These are phyloP conservation scores for Sylvietta virens DNA, from an alignment of 2,113 vertebrate genomes.

Conservation along the genomic window DNA sequence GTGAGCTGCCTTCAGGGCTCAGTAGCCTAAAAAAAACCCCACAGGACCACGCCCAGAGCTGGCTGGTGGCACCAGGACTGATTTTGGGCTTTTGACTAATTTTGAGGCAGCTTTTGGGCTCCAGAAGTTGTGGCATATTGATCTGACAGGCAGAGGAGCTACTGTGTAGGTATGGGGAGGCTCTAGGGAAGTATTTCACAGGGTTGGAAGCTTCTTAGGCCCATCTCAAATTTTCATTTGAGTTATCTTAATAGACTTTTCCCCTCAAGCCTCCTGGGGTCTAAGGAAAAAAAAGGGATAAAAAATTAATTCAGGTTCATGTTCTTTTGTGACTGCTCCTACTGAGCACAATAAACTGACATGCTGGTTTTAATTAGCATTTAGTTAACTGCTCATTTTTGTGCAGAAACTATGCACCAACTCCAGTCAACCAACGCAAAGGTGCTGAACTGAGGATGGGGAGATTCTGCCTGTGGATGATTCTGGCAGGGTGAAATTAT, in stretches of 20 bases:
- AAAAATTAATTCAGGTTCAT: conserved; percentile 54
- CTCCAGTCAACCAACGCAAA: background rate
- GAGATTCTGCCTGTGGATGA: background rate
- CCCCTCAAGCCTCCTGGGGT: background rate
- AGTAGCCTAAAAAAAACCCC: background rate
- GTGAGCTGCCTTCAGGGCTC: background rate
- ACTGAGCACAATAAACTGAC: conserved; percentile 50
- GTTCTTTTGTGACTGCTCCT: conserved; percentile 53
- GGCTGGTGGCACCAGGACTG: background rate
- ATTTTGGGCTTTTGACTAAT: too few species aligned
- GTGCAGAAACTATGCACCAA: background rate
- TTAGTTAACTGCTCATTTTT: conserved; percentile 50
- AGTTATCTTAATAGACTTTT: conserved; percentile 1
- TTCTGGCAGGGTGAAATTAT: background rate
- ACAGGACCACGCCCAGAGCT: background rate
- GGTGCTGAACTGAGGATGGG: background rate
- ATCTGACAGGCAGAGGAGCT: background rate
- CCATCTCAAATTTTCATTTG: background rate
- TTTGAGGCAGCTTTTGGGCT: background rate
- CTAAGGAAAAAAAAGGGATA: background rate
- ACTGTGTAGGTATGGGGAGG: background rate
- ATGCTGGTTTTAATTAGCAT: conserved; percentile 65
- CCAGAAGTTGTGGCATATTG: background rate
- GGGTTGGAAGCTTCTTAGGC: background rate
- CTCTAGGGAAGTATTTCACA: background rate